phyloP scores from a whole-genome alignment of 2,113 vertebrate genomes.

The Cololabis saira region DNA sequence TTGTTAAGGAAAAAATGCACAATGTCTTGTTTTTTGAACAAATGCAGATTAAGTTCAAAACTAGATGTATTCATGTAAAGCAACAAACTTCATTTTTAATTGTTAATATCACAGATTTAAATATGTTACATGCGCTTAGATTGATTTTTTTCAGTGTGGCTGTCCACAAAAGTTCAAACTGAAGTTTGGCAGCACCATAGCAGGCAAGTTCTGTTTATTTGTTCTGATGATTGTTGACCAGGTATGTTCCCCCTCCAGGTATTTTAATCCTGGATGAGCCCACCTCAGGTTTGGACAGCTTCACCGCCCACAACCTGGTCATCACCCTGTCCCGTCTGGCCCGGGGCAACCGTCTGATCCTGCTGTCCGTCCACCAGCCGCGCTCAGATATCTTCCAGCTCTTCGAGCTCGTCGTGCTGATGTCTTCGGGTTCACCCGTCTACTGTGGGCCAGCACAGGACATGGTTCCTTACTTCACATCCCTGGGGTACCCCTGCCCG shows the following conservation, averaged over 20 bases:
- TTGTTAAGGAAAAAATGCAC: no score
- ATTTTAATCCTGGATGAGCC: conserved; percentile 96
- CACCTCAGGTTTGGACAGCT: conserved; percentile 97
- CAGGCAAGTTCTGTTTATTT: not conserved
- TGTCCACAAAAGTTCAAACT: not conserved
- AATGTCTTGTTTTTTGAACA: no score
- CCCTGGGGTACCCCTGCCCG: conserved; percentile 90
- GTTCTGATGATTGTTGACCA: not conserved
- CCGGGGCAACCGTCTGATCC: conserved; percentile 91
- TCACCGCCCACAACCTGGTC: conserved; percentile 96
- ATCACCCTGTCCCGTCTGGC: conserved; percentile 92
- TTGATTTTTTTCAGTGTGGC: no score
- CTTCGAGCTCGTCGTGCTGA: conserved; percentile 92
- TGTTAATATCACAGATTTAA: no score
- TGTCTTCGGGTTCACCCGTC: conserved; percentile 88
- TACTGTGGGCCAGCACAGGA: conserved; percentile 90
- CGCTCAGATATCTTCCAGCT: conserved; percentile 96
- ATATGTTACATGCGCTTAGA: no score
- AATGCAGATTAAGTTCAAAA: no score
- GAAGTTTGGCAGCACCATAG: no score
- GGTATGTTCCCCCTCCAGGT: conserved; percentile 74
- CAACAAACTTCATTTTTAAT: no score
- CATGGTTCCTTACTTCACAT: conserved; percentile 93
- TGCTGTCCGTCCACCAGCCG: conserved; percentile 94
- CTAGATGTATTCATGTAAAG: no score